Evolutionary conservation across 2,113 vertebrate species (phyloP).

Genomic region (Chionis minor): DNA sequence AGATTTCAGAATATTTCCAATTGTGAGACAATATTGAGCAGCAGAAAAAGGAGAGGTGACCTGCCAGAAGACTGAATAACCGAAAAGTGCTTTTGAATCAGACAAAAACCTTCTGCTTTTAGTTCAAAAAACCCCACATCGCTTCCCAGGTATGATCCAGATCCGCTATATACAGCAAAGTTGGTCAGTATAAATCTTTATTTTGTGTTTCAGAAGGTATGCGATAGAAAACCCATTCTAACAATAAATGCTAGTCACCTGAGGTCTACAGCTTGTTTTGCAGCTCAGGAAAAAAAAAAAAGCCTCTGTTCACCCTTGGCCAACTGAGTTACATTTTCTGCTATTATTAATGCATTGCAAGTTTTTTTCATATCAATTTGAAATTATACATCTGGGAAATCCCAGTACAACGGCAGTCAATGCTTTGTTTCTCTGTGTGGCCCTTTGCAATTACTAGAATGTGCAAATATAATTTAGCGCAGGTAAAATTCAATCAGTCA

Average conservation of each 20-base stretch:
- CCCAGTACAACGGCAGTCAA: conserved; percentile 78
- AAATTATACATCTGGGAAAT: conserved; percentile 86
- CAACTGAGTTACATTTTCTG: conserved; percentile 74
- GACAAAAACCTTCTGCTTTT: conserved; percentile 17
- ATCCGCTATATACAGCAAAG: background rate
- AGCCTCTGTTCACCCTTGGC: conserved; percentile 68
- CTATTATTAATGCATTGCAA: conserved; percentile 83
- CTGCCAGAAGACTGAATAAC: background rate
- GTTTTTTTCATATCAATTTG: conserved; percentile 86
- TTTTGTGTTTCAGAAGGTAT: conserved; percentile 71
- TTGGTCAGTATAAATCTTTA: conserved; percentile 71
- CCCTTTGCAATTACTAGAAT: conserved; percentile 88
- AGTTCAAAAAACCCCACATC: background rate
- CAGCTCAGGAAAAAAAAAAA: conserved; percentile 70
- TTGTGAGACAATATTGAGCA: background rate
- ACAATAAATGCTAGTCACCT: conserved; percentile 78
- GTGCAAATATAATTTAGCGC: conserved; percentile 86
- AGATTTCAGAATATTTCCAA: background rate
- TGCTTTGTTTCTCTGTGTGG: conserved; percentile 82
- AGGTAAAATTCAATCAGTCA: conserved; percentile 90
- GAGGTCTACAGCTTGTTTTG: conserved; percentile 79
- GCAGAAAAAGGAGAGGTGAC: conserved; percentile 30
- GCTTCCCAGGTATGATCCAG: conserved; percentile 33
- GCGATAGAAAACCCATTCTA: conserved; percentile 75
- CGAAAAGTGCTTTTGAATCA: conserved; percentile 45